Conservation (phyloP, 2,888 invertebrate species). For the Pseudococcus viburni region DNA sequence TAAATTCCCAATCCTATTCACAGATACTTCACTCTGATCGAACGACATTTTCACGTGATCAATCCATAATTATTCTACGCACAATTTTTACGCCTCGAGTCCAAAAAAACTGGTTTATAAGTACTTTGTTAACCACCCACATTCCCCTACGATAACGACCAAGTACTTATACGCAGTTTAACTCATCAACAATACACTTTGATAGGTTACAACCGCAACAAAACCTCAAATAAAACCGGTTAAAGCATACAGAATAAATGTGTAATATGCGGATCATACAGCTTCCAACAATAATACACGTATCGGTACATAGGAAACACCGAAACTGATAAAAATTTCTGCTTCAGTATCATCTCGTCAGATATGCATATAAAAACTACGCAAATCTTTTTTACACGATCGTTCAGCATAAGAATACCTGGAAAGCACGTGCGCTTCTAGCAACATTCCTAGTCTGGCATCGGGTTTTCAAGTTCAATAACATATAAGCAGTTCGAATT, state of each 20-base stretch:
- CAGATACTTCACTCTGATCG: no score
- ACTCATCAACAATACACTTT: not conserved
- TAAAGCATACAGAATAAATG: not conserved
- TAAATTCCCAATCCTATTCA: no score
- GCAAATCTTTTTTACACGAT: constrained; percentile 16
- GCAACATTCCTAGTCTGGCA: constrained; percentile 1
- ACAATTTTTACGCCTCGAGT: not conserved
- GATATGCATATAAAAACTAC: constrained; percentile 3
- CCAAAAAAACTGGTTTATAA: not conserved
- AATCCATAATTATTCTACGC: no score
- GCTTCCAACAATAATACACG: not conserved
- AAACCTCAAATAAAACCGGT: constrained; percentile 15
- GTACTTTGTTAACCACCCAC: not conserved
- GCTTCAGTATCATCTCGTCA: not conserved
- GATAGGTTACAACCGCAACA: not conserved
- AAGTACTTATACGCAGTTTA: not conserved
- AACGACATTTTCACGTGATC: no score
- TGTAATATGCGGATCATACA: not conserved
- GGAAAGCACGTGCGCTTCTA: not conserved
- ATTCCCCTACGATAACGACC: not conserved
- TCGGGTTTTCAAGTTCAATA: constrained; percentile 28
- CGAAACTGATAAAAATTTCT: not conserved
- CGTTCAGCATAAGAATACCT: not conserved
- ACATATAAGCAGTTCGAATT: constrained; percentile 10
- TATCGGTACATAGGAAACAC: not conserved